Conservation (phyloP, 1,140 invertebrate species). For the Pseudomyrmex gracilis region DNA sequence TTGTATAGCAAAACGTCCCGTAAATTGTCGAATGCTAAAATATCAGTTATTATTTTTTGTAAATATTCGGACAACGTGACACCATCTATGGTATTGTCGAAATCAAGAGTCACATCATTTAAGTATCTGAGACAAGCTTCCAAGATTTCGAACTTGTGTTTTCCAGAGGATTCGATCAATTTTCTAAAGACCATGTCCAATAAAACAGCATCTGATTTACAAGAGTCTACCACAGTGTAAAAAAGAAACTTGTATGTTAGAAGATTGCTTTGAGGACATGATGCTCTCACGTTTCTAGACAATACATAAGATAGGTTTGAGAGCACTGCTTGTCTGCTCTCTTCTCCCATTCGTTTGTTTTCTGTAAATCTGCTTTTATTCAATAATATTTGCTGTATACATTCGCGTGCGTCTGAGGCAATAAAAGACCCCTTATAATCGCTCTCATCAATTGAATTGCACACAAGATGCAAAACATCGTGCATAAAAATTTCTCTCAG, state of each 20-base stretch:
- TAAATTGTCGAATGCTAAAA: conserved; percentile 65
- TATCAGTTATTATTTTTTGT: conserved; percentile 72
- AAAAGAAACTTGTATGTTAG: conserved; percentile 68
- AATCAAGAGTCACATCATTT: conserved; percentile 73
- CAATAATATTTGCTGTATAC: conserved; percentile 74
- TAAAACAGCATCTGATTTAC: conserved; percentile 64
- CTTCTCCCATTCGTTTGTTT: conserved; percentile 33
- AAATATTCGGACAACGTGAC: conserved; percentile 74
- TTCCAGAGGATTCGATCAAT: conserved; percentile 71
- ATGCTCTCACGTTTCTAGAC: conserved; percentile 38
- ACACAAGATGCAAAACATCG: conserved; percentile 74
- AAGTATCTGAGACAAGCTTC: conserved; percentile 67
- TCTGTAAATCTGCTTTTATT: conserved; percentile 45
- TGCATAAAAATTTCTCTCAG: conserved; percentile 67
- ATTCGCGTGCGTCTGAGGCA: conserved; percentile 68
- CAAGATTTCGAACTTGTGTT: conserved; percentile 67
- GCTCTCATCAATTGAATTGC: conserved; percentile 60
- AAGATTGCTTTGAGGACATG: conserved; percentile 58
- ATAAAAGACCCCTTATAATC: conserved; percentile 61
- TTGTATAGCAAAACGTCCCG: conserved; percentile 68
- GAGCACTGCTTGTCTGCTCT: conserved; percentile 28
- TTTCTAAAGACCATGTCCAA: conserved; percentile 77
- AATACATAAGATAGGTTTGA: conserved; percentile 69
- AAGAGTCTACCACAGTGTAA: conserved; percentile 51
- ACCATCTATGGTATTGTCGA: conserved; percentile 75